A percentile compares a stretch with the other conserved stretches of the same genome.
Evolutionary conservation across 2,888 invertebrate species (phyloP).

Genomic region (Caenorhabditis macrosperma): DNA sequence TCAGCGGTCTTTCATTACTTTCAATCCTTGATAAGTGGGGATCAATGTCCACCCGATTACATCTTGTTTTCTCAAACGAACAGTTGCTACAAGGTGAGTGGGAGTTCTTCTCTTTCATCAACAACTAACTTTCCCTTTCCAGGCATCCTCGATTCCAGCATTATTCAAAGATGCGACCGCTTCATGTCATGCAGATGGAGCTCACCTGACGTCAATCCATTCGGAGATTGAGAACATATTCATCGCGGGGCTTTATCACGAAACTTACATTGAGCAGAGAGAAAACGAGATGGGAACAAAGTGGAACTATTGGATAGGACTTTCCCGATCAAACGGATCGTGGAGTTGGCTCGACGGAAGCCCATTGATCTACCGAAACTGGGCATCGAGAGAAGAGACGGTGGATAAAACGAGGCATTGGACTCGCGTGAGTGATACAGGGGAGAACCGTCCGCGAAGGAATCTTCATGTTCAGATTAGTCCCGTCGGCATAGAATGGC

Average conservation of each 20-base stretch:
- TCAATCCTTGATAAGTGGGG: background rate
- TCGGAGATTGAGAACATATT: background rate
- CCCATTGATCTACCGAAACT: background rate
- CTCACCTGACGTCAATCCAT: conserved; percentile 11
- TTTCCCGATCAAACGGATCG: background rate
- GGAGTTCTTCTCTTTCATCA: background rate
- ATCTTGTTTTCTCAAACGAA: background rate
- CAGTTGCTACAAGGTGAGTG: background rate
- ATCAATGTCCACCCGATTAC: background rate
- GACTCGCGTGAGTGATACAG: background rate
- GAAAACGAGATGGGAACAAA: background rate
- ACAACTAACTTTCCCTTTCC: background rate
- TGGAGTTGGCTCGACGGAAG: background rate
- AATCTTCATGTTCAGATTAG: background rate
- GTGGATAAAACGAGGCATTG: background rate
- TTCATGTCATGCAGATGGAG: background rate
- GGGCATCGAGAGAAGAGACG: background rate
- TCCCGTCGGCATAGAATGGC: background rate
- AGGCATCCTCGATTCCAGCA: background rate
- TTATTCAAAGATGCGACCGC: background rate
- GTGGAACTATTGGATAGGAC: background rate
- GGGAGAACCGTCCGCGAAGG: no score
- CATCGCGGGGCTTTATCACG: background rate
- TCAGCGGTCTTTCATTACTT: background rate
- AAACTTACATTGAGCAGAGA: background rate